These are phyloP conservation scores for Pararge aegeria DNA, from an alignment of 1,140 invertebrate species.

Conservation along the genomic window DNA sequence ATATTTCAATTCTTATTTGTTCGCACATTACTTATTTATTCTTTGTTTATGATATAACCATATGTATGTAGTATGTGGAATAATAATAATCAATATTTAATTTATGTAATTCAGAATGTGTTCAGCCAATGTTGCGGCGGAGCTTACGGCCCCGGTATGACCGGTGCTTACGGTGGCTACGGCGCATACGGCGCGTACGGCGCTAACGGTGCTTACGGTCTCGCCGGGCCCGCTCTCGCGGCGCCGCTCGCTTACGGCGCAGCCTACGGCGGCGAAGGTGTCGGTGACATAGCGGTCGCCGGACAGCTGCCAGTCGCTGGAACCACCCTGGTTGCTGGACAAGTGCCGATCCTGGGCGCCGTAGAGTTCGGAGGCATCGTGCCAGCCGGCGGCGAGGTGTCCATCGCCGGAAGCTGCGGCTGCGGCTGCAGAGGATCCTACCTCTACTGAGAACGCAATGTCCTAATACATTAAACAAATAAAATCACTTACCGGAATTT, in stretches of 20 bases:
- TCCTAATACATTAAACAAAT: background rate
- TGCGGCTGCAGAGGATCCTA: background rate
- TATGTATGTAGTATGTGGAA: too few relatives aligned
- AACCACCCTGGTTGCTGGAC: constrained; percentile 6
- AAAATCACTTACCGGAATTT: background rate
- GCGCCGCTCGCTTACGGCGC: background rate
- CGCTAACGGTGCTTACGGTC: too few relatives aligned
- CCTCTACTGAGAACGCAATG: background rate
- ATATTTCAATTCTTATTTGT: background rate
- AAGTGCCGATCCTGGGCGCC: background rate
- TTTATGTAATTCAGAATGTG: background rate
- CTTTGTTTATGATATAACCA: too few relatives aligned
- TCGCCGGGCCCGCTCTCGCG: background rate
- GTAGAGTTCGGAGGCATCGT: constrained; percentile 26
- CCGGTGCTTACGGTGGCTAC: too few relatives aligned
- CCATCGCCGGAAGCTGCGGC: constrained; percentile 34
- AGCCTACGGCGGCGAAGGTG: constrained; percentile 34
- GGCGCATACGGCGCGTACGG: too few relatives aligned
- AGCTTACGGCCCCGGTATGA: background rate
- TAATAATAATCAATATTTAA: too few relatives aligned
- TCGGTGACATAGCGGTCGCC: constrained; percentile 34
- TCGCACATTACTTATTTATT: too few relatives aligned
- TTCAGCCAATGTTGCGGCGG: background rate
- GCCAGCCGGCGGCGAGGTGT: constrained; percentile 31
- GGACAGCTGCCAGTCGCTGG: constrained; percentile 30